Conservation (phyloP, 2,797 vertebrate genomes). For the Chanos chanos region DNA sequence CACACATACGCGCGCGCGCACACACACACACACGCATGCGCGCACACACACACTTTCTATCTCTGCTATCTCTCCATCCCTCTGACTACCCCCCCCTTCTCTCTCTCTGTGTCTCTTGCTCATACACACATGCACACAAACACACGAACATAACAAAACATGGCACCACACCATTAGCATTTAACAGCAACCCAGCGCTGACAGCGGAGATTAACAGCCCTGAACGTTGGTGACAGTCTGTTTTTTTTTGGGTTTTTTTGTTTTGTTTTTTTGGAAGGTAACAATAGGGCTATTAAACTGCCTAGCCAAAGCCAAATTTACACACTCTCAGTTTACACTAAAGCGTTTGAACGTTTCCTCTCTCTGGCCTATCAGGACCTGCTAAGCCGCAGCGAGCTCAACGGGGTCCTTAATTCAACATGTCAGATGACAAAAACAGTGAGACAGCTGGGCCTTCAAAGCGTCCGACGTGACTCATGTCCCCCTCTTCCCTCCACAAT, state of each 20-base stretch:
- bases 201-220: constrained; percentile 35
- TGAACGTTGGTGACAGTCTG: neutral
- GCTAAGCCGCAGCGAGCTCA: constrained; percentile 35
- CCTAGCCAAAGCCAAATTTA: constrained; percentile 65
- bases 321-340: constrained; percentile 37
- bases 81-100: too few species aligned
- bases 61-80: too few species aligned
- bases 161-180: too few species aligned
- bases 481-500: too few species aligned
- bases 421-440: constrained; percentile 35
- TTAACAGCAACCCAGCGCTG: constrained; percentile 8
- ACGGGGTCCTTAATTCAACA: constrained; percentile 40
- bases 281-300: constrained; percentile 76
- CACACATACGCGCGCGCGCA: too few species aligned
- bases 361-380: constrained; percentile 21
- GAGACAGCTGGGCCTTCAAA: constrained; percentile 16
- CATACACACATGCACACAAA: neutral
- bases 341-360: constrained; percentile 37
- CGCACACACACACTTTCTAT: too few species aligned
- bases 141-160: too few species aligned
- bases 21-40: too few species aligned
- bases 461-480: too few species aligned
- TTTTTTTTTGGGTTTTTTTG: constrained; percentile 48
- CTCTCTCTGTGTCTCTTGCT: too few species aligned
- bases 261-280: constrained; percentile 55